phyloP scores from a whole-genome alignment of 2,888 invertebrate species.

The Seladonia tumulorum region DNA sequence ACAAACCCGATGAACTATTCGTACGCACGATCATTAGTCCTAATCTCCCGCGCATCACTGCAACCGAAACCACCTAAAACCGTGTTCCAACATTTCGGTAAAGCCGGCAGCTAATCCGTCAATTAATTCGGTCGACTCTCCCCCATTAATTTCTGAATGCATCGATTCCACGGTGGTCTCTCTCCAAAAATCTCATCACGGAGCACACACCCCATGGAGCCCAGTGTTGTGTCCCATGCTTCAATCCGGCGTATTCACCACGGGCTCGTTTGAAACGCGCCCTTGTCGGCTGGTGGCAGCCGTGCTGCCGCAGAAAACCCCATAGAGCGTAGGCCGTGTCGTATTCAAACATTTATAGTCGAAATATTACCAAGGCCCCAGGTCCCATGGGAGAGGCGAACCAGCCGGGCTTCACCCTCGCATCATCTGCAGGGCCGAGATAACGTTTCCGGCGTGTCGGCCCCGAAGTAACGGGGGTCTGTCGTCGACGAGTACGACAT shows the following conservation, averaged over 20 bases:
- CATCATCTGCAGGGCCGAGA: slow-evolving; percentile 77
- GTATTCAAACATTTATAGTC: slow-evolving; percentile 71
- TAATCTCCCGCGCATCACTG: neutral
- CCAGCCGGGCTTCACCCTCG: slow-evolving; percentile 68
- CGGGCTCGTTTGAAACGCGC: slow-evolving; percentile 5
- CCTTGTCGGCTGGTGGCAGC: neutral
- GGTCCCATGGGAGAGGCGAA: slow-evolving; percentile 65
- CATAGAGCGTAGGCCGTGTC: slow-evolving; percentile 32
- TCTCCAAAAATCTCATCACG: slow-evolving; percentile 37
- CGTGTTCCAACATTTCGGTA: neutral
- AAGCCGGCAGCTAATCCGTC: neutral
- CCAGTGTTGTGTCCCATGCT: neutral
- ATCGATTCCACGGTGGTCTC: neutral
- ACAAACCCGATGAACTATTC: neutral
- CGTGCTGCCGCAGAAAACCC: slow-evolving; percentile 7
- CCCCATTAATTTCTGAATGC: neutral
- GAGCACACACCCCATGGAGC: slow-evolving; percentile 20
- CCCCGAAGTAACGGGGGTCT: slow-evolving; percentile 48
- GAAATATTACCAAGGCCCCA: slow-evolving; percentile 69
- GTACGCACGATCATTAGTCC: neutral
- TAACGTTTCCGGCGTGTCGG: slow-evolving; percentile 73
- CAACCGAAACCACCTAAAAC: neutral
- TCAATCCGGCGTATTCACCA: slow-evolving; percentile 49
- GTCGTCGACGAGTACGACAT: slow-evolving; percentile 71
- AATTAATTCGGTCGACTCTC: neutral